Evolutionary conservation across 2,797 vertebrate genomes (phyloP).

Genomic region (Melanitta fusca): DNA sequence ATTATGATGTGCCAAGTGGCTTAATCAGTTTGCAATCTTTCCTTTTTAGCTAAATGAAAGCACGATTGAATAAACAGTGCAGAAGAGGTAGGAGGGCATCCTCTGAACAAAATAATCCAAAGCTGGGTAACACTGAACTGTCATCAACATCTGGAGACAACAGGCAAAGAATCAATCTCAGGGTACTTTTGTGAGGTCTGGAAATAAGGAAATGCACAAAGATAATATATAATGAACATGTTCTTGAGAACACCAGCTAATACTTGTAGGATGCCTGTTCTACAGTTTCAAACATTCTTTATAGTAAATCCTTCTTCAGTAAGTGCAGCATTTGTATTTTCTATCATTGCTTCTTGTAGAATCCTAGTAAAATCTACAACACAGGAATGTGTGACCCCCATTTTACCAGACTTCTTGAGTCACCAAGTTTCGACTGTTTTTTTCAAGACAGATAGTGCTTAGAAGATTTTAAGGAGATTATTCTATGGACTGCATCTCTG

Average conservation of each 20-base stretch:
- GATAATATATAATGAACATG: background rate
- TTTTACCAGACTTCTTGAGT: background rate
- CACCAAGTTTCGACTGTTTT: background rate
- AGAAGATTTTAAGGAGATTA: background rate
- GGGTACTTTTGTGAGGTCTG: background rate
- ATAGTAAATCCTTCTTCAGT: background rate
- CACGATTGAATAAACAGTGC: background rate
- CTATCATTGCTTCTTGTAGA: background rate
- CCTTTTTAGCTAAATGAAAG: background rate
- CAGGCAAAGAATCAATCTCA: background rate
- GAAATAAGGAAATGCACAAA: background rate
- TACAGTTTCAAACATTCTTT: background rate
- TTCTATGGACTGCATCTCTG: background rate
- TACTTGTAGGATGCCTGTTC: background rate
- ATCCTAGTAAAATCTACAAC: background rate
- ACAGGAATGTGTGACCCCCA: background rate
- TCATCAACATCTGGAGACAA: background rate
- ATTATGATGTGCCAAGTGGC: background rate
- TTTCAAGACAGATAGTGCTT: background rate
- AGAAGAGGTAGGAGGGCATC: background rate
- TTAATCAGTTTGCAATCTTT: background rate
- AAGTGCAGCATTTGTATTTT: background rate
- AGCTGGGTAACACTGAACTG: background rate
- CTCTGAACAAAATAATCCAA: background rate
- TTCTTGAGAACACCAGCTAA: background rate